These are phyloP conservation scores for Phasianus colchicus DNA, from an alignment of 2,113 vertebrate genomes.

Conservation along the genomic window DNA sequence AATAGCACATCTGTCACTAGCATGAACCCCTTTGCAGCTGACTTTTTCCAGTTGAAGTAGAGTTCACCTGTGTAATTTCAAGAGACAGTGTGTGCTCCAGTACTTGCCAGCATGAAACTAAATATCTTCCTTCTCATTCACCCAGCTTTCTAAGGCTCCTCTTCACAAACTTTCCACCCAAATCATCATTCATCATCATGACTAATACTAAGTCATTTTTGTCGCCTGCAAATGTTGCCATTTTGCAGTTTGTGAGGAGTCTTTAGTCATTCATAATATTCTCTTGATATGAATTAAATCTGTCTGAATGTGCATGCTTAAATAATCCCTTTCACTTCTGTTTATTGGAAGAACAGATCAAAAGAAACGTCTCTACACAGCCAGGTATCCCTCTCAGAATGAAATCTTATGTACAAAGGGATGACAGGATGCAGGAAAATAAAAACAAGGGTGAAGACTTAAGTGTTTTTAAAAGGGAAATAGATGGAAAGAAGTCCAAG, in stretches of 20 bases:
- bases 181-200: slow-evolving; percentile 46
- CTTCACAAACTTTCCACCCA: neutral
- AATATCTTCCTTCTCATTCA: slow-evolving; percentile 26
- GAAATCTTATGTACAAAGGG: neutral
- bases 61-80: neutral
- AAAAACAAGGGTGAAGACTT: neutral
- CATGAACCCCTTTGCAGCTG: slow-evolving; percentile 5
- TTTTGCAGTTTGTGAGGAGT: neutral
- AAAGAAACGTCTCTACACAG: neutral
- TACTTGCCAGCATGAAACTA: neutral
- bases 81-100: neutral
- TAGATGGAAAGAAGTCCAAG: neutral
- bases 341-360: neutral
- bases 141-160: neutral
- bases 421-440: neutral
- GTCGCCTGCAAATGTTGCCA: slow-evolving; percentile 15
- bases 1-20: slow-evolving; percentile 33
- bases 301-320: slow-evolving; percentile 2
- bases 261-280: slow-evolving; percentile 54
- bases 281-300: slow-evolving; percentile 8
- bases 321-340: neutral
- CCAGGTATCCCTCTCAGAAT: neutral
- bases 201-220: slow-evolving; percentile 41
- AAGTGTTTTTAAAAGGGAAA: neutral
- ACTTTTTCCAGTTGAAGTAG: neutral